Evolutionary conservation across 92 coral and sea anemone species (phyloP), one percentile per base, ranked within the genome.

Genomic region (Hydrozoanthus gracilis): DNA sequence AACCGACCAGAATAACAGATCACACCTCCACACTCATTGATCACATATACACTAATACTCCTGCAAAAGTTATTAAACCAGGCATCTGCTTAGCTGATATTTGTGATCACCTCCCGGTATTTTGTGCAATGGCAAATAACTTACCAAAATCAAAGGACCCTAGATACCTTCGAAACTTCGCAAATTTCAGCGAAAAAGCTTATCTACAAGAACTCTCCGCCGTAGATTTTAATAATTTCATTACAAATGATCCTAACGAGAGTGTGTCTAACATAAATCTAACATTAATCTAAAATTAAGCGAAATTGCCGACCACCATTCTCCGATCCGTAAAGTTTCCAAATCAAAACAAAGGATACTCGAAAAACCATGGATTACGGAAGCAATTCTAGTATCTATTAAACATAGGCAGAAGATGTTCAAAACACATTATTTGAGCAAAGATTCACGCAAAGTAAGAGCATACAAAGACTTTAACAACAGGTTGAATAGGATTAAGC

Each of bases 1-100:
- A n/a, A n/a, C n/a, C n/a, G n/a, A n/a, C n/a, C n/a, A n/a, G n/a
- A n/a, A n/a, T n/a, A n/a, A n/a, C n/a, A n/a, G n/a, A n/a, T n/a
- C n/a, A n/a, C n/a, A n/a, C n/a, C n/a, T n/a, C n/a, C n/a, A n/a
- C n/a, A n/a, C n/a, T n/a, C n/a, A n/a, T n/a, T n/a, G n/a, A n/a
- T n/a, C n/a, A n/a, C n/a, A n/a, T n/a, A n/a, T 9, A 56, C 64
- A 78, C 83, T n/a, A 78, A 78, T n/a, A 66, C 65, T 48, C 83
- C 83, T 35, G 65, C 15, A 48, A 50, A 78, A 78, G 67, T 78
- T 6, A 52, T 52, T 47, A 78, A 78, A 8, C 47, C 83, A n/a
- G 83, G 83, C 58, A 78, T 78, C n/a, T n/a, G n/a, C n/a, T n/a
- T n/a, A n/a, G n/a, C n/a, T n/a, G n/a, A n/a, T n/a, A n/a, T n/a